These are phyloP conservation scores for Pasiphila rectangulata DNA, from an alignment of 2,888 invertebrate species.

Conservation along the genomic window DNA sequence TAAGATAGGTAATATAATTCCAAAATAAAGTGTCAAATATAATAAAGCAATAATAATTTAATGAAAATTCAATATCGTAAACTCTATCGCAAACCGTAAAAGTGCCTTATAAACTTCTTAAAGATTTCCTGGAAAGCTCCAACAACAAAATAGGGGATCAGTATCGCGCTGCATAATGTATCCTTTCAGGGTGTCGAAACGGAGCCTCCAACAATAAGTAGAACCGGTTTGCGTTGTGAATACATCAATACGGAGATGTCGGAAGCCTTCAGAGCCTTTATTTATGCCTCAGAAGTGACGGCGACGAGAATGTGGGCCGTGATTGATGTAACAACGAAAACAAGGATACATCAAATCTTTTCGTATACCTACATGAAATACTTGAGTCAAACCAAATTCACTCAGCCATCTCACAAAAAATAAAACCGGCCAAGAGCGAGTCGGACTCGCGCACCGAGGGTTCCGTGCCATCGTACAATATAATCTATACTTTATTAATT, in stretches of 20 bases:
- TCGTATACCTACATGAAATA: conserved; percentile 44
- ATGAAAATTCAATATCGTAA: no score
- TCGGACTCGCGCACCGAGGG: no score
- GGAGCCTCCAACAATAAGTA: conserved; percentile 55
- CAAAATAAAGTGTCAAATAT: no score
- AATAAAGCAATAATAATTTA: not conserved
- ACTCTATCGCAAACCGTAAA: not conserved
- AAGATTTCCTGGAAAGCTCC: conserved; percentile 17
- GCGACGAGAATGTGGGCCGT: conserved; percentile 55
- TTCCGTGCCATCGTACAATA: no score
- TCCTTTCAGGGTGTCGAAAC: conserved; percentile 42
- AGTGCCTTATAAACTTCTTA: conserved; percentile 15
- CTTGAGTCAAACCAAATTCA: conserved; percentile 39
- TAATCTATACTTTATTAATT: no score
- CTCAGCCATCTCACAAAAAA: conserved; percentile 30
- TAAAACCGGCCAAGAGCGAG: no score
- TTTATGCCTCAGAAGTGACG: conserved; percentile 62
- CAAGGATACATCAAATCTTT: conserved; percentile 61
- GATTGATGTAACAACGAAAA: conserved; percentile 64
- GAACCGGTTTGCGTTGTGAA: conserved; percentile 56
- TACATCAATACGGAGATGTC: conserved; percentile 62
- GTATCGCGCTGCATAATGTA: conserved; percentile 33
- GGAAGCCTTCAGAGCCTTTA: conserved; percentile 62
- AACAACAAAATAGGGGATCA: conserved; percentile 25
- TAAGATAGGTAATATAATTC: no score